Conservation (phyloP, 1,140 invertebrate species). For the Batillaria attramentaria region DNA sequence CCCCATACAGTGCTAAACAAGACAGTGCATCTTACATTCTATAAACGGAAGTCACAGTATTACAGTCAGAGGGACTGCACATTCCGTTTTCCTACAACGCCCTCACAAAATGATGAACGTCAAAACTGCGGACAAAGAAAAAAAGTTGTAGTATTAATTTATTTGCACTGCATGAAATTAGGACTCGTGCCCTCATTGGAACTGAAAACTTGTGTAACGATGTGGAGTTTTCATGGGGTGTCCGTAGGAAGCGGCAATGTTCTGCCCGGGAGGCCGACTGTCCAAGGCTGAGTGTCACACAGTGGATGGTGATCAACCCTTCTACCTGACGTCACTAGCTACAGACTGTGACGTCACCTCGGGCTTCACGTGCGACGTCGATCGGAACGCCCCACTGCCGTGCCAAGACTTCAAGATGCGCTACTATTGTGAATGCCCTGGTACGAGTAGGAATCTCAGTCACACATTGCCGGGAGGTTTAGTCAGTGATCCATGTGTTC, state of each 20-base stretch:
- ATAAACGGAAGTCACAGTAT: too few relatives aligned
- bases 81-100: too few relatives aligned
- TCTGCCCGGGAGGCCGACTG: slow-evolving; percentile 61
- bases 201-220: too few relatives aligned
- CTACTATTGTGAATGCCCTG: slow-evolving; percentile 63
- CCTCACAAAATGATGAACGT: too few relatives aligned
- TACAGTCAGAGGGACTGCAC: too few relatives aligned
- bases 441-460: slow-evolving; percentile 37
- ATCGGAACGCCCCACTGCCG: slow-evolving; percentile 15
- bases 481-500: background rate
- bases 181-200: too few relatives aligned
- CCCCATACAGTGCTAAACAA: too few relatives aligned
- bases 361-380: slow-evolving; percentile 39
- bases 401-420: slow-evolving; percentile 68
- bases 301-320: slow-evolving; percentile 42
- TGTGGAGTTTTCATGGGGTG: too few relatives aligned
- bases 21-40: too few relatives aligned
- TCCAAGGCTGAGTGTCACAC: slow-evolving; percentile 63
- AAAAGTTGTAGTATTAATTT: too few relatives aligned
- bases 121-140: too few relatives aligned
- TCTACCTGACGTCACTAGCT: slow-evolving; percentile 38
- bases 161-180: too few relatives aligned
- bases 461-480: background rate
- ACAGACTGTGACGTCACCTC: slow-evolving; percentile 32
- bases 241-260: slow-evolving; percentile 33